Base-by-base conservation (phyloP, 1,140 invertebrate species). In the Andrena cerasifolii region DNA sequence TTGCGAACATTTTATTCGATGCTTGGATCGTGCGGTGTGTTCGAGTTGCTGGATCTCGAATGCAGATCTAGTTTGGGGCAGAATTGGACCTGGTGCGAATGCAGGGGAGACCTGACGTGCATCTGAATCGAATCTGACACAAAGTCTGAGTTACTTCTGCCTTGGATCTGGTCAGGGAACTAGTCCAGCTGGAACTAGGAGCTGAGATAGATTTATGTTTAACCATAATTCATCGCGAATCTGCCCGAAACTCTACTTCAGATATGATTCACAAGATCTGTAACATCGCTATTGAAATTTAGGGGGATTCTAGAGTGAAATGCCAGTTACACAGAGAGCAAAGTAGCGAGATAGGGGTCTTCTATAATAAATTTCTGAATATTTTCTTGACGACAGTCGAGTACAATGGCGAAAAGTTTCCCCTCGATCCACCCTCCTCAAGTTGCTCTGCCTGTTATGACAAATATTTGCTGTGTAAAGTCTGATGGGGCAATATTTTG, bases 381-480 rank as follows among this genome's bases (percentile, higher is more conserved):
- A 24, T 45, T 47, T 33, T 28, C 53, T 12, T 28, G 26, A 0
- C 24, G 8, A 8, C 14, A 40, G 24, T 21, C 40, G 1, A 31
- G 6, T n/a, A 12, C 5, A 6, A 5, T 14, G 54, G 1, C 10
- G 40, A n/a, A 12, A 18, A 24, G 54, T n/a, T 21, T 47, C 2
- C n/a, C 36, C 21, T 10, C 8, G 54, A 33, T 18, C 6, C 36
- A 14, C 26, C 26, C 26, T 56, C 26, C 31, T 28, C 53, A 21
- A 33, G 16, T 53, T 53, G 33, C 51, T 63, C 26, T n/a, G 2
- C 31, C 28, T 26, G 59, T 53, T 28, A 40, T 10, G 8, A 31
- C 59, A 73, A 65, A 73, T 73, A 73, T 73, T 73, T 73, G 71
- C 26, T 16, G 18, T 18, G 33, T 49, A 28, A 65, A 53, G 31